phyloP scores from a whole-genome alignment of 2,113 vertebrate species.

The Hystrix cristata region DNA sequence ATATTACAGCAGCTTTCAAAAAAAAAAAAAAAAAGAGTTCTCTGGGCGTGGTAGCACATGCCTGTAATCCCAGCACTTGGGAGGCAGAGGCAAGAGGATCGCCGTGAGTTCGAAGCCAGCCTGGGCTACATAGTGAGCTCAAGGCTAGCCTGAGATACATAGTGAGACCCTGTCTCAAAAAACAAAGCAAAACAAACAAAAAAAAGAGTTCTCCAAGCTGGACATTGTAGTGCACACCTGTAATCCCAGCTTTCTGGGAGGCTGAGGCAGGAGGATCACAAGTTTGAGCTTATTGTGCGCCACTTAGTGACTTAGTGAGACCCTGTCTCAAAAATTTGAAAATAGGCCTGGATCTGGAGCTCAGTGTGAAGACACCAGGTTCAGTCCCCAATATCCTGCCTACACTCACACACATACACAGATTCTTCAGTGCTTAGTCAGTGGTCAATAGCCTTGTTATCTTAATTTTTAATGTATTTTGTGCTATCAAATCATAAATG shows the following conservation, averaged over 20 bases:
- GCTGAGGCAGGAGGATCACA: no score
- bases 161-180: background rate
- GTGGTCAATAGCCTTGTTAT: background rate
- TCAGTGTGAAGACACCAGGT: background rate
- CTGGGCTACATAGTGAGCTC: background rate
- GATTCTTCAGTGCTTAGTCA: background rate
- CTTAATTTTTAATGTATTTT: conserved; percentile 58
- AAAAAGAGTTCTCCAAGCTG: no score
- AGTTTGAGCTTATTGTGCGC: no score
- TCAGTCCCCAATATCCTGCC: background rate
- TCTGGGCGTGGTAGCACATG: background rate
- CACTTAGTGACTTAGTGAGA: background rate
- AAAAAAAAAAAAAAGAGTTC: background rate
- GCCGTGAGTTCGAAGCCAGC: background rate
- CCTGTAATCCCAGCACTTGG: background rate
- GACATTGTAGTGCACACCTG: no score
- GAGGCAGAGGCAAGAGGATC: background rate
- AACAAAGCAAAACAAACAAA: no score
- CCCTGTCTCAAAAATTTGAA: background rate
- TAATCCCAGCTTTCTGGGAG: no score
- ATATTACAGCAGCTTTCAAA: background rate
- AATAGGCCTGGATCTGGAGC: background rate
- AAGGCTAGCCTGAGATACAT: background rate
- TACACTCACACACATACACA: background rate
- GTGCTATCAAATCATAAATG: background rate